phyloP scores from a whole-genome alignment of 2,888 invertebrate genomes.

The Trichopria drosophilae region DNA sequence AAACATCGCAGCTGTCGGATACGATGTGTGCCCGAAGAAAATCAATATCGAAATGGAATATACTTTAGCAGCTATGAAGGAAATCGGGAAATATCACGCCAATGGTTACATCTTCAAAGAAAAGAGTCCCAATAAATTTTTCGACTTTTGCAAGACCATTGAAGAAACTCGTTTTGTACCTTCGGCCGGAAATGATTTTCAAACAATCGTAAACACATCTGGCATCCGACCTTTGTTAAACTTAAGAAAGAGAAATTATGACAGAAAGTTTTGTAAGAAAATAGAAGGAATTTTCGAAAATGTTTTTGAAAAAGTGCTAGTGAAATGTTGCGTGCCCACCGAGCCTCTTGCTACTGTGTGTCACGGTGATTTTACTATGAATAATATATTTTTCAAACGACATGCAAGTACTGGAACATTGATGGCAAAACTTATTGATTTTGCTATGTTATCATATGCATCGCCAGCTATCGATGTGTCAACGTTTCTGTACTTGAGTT shows the following conservation, averaged over 20 bases:
- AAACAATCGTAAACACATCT: neutral
- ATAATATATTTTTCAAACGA: constrained; percentile 45
- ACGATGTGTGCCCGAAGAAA: constrained; percentile 26
- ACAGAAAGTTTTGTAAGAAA: constrained; percentile 40
- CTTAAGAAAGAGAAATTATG: constrained; percentile 35
- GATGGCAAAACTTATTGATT: constrained; percentile 41
- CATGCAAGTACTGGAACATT: neutral
- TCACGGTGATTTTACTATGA: constrained; percentile 50
- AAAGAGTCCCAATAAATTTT: constrained; percentile 34
- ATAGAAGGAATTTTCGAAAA: constrained; percentile 35
- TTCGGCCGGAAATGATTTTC: neutral
- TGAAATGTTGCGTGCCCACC: constrained; percentile 29
- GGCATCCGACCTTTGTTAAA: constrained; percentile 35
- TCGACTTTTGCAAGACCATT: constrained; percentile 34
- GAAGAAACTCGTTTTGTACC: constrained; percentile 33
- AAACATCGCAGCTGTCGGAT: constrained; percentile 41
- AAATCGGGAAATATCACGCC: constrained; percentile 48
- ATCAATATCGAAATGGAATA: constrained; percentile 40
- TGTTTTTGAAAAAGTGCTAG: constrained; percentile 31
- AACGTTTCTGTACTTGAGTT: constrained; percentile 44
- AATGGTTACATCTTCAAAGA: constrained; percentile 46
- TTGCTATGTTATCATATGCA: constrained; percentile 43
- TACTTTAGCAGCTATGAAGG: constrained; percentile 40
- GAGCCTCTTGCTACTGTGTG: constrained; percentile 50
- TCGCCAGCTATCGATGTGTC: constrained; percentile 49